Evolutionary conservation across 1,140 invertebrate genomes (phyloP), one percentile per base, ranked within the genome.

Genomic region (Ephestia elutella): DNA sequence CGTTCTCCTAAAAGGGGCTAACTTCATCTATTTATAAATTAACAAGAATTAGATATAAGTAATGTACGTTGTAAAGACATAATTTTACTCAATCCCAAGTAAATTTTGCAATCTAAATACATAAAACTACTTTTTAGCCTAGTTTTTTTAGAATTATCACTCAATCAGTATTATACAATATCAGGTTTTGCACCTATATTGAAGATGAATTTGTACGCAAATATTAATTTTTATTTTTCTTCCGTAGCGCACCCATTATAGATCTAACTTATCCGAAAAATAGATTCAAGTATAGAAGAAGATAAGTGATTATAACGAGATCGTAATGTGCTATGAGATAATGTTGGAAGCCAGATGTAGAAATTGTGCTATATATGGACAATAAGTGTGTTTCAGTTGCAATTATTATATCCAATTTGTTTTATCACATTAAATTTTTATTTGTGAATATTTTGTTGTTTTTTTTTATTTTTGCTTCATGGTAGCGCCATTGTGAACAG

Each of bases 381-480:
- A 73, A 73, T 73, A 75, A 79, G 75, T 78, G 74, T 80, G 75
- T 76, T 73, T 72, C 72, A 53, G 66, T 77, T 80, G 78, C 62
- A 73, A 75, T 62, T 32, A 30, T 59, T 69, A 63, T 69, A 71
- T 74, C 79, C 66, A 72, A 67, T 74, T 74, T 80, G 74, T 86
- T 74, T 67, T 80, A 74, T 76, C 67, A 73, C 66, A 86, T 86
- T 83, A 85, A 87, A 86, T 62, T 85, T 73, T 80, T 82, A 79
- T 83, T 70, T 75, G 71, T 68, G 78, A 67, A 66, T 32, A 32
- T 75, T 78, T 76, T 63, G 63, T 71, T 77, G 82, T 80, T 80
- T 81, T 82, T 89, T 80, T 88, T 88, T 83, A 80, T 74, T 71
- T 82, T 89, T 85, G 84, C 82, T 87, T 87, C 84, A 88, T 89